Evolutionary conservation across 2,888 invertebrate species (phyloP).

Genomic region (Neoitamus cyanurus): DNA sequence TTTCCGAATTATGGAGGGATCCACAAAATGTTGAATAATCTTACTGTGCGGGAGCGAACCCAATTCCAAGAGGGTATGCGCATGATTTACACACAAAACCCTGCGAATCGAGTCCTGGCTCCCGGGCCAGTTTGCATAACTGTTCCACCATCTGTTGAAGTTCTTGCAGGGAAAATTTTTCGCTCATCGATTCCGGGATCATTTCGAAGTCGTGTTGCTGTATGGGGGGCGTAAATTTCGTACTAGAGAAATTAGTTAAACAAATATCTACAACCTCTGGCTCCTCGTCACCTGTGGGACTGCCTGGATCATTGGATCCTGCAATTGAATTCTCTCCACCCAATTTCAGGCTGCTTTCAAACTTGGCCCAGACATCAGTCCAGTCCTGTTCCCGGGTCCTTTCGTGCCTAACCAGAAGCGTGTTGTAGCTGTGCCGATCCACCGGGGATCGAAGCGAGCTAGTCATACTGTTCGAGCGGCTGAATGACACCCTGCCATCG

Average conservation of each 20-base stretch:
- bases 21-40: neutral
- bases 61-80: constrained; percentile 72
- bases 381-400: constrained; percentile 61
- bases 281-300: neutral
- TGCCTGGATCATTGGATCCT: constrained; percentile 66
- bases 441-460: constrained; percentile 60
- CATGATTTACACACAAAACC: constrained; percentile 82
- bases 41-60: constrained; percentile 70
- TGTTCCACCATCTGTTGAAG: constrained; percentile 74
- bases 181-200: constrained; percentile 68
- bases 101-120: constrained; percentile 86
- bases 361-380: constrained; percentile 72
- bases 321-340: constrained; percentile 60
- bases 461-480: constrained; percentile 62
- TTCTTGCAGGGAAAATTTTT: constrained; percentile 70
- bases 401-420: constrained; percentile 62
- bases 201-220: constrained; percentile 72
- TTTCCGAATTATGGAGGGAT: neutral
- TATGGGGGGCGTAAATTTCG: too few species aligned
- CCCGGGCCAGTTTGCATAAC: constrained; percentile 76
- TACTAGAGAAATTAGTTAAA: too few species aligned
- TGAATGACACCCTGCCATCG: constrained; percentile 52
- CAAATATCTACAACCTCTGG: neutral
- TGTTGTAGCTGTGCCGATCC: constrained; percentile 63
- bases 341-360: constrained; percentile 58